Evolutionary conservation across 2,888 invertebrate genomes (phyloP).

Genomic region (Chorisops tibialis): DNA sequence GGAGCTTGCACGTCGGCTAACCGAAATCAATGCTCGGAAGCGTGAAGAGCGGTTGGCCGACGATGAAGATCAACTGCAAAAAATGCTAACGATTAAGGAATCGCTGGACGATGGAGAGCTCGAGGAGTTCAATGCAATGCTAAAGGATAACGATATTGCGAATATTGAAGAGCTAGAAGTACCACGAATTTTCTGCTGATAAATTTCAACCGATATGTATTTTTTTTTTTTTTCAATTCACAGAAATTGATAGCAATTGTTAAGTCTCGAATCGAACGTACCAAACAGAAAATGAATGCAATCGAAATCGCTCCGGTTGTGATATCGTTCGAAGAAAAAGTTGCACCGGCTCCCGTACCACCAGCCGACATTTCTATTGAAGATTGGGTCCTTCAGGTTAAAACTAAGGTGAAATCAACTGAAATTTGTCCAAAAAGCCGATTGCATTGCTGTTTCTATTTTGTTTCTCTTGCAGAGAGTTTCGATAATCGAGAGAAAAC

Average conservation of each 20-base stretch:
- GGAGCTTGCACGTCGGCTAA: conserved; percentile 77
- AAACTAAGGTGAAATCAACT: conserved; percentile 37
- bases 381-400: conserved; percentile 45
- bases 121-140: conserved; percentile 68
- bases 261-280: conserved; percentile 58
- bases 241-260: conserved; percentile 37
- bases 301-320: conserved; percentile 55
- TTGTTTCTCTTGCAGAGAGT: conserved; percentile 49
- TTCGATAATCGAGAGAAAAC: conserved; percentile 63
- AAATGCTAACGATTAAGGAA: conserved; percentile 72
- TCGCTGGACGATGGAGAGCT: conserved; percentile 72
- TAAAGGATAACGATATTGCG: conserved; percentile 72
- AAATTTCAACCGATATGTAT: background rate
- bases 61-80: conserved; percentile 81
- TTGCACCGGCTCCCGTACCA: conserved; percentile 42
- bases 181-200: conserved; percentile 46
- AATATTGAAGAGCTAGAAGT: conserved; percentile 77
- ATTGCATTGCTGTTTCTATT: background rate
- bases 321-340: conserved; percentile 38
- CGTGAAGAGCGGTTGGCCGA: conserved; percentile 82
- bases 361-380: conserved; percentile 43
- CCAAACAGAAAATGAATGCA: conserved; percentile 66
- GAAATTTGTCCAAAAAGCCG: background rate
- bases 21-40: conserved; percentile 87
- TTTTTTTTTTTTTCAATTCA: conserved; percentile 1